phyloP scores from a whole-genome alignment of 2,113 vertebrate genomes.

The Sapayoa aenigma region DNA sequence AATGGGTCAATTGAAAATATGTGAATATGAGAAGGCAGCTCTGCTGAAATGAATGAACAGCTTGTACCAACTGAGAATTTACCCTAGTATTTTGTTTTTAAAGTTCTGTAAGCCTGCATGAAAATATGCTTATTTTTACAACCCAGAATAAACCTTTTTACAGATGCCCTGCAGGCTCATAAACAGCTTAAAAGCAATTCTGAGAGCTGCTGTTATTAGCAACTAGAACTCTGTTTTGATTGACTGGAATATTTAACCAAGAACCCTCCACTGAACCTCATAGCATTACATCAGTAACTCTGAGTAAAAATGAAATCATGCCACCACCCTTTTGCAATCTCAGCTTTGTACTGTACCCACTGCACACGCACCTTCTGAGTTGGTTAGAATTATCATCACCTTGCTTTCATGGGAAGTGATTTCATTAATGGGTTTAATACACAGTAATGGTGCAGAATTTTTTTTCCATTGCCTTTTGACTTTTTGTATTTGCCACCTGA shows the following conservation, averaged over 20 bases:
- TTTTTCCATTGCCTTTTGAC: neutral
- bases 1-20: neutral
- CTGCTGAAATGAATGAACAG: neutral
- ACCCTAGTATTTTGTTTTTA: neutral
- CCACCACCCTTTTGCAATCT: neutral
- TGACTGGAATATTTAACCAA: neutral
- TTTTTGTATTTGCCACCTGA: neutral
- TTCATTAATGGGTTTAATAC: neutral
- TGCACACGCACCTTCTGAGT: neutral
- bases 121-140: slow-evolving; percentile 2
- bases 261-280: neutral
- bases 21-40: neutral
- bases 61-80: neutral
- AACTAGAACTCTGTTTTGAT: slow-evolving; percentile 10
- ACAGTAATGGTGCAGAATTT: neutral
- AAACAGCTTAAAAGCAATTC: slow-evolving; percentile 25
- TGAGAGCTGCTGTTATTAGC: slow-evolving; percentile 13
- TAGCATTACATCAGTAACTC: neutral
- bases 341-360: neutral
- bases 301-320: neutral
- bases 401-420: neutral
- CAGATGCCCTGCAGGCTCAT: neutral
- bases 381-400: neutral
- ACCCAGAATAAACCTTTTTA: slow-evolving; percentile 4
- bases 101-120: neutral